phyloP scores from a whole-genome alignment of 2,113 vertebrate genomes.

The Tupaia tana region DNA sequence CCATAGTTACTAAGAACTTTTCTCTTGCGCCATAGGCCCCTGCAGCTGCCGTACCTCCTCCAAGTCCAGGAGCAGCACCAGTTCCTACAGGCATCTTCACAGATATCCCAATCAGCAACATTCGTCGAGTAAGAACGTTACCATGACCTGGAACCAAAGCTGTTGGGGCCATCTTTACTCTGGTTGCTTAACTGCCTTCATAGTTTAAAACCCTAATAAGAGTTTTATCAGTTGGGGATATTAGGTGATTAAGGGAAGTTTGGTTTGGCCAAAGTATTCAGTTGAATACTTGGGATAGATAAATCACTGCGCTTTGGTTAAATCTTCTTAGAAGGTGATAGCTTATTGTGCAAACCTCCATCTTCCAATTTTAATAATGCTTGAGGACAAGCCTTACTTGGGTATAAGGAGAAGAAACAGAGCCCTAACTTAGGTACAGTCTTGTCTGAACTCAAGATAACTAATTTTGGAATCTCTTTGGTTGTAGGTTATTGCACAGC shows the following conservation, averaged over 20 bases:
- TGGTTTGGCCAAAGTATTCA: not conserved
- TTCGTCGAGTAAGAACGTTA: slow-evolving; percentile 91
- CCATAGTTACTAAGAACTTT: not conserved
- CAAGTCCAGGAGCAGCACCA: slow-evolving; percentile 82
- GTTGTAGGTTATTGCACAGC: slow-evolving; percentile 96
- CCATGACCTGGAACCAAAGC: not conserved
- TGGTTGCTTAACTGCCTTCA: not conserved
- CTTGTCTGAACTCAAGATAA: not conserved
- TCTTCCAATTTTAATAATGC: not conserved
- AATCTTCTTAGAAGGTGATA: not conserved
- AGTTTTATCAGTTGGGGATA: not conserved
- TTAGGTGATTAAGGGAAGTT: slow-evolving; percentile 30
- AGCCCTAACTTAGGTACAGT: not conserved
- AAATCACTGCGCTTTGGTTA: not conserved
- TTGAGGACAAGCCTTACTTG: not conserved
- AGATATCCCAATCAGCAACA: slow-evolving; percentile 96
- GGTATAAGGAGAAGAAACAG: not conserved
- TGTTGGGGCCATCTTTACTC: not conserved
- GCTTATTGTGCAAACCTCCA: not conserved
- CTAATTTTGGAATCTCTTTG: not conserved
- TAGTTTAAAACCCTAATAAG: not conserved
- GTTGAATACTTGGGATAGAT: slow-evolving; percentile 13
- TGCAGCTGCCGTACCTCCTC: slow-evolving; percentile 76
- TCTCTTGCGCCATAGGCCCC: slow-evolving; percentile 72
- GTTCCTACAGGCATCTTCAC: slow-evolving; percentile 93